Conservation (phyloP, 2,113 vertebrate species). For the Lampris incognitus region DNA sequence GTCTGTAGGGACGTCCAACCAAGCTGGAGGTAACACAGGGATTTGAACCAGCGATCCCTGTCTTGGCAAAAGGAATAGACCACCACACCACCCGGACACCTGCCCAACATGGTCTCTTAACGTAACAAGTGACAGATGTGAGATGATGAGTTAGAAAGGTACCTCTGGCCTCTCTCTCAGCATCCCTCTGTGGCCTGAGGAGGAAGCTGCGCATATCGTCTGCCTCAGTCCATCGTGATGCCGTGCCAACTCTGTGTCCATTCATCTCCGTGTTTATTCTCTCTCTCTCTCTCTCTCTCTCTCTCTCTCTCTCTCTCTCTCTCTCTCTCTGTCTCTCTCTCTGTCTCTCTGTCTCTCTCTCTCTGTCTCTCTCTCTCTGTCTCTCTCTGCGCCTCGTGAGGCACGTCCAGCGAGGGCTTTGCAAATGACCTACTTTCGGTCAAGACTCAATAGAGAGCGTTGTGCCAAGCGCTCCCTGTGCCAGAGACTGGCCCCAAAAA, state of each 20-base stretch:
- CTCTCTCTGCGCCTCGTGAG: slow-evolving; percentile 61
- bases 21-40: no score
- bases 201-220: slow-evolving; percentile 63
- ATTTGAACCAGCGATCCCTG: no score
- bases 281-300: slow-evolving; percentile 29
- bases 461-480: slow-evolving; percentile 65
- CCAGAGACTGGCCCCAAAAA: slow-evolving; percentile 57
- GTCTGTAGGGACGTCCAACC: no score
- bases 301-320: no score
- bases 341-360: slow-evolving; percentile 78
- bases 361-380: slow-evolving; percentile 64
- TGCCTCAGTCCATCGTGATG: slow-evolving; percentile 55
- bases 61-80: no score
- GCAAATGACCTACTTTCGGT: slow-evolving; percentile 78
- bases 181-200: slow-evolving; percentile 51
- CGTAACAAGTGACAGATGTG: no score
- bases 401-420: slow-evolving; percentile 62
- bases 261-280: slow-evolving; percentile 72
- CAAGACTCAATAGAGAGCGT: slow-evolving; percentile 72
- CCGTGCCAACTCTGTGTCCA: slow-evolving; percentile 18
- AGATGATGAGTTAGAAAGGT: no score
- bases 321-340: no score
- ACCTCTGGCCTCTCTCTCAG: slow-evolving; percentile 23
- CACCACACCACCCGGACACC: no score
- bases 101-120: no score